Evolutionary conservation across 2,797 vertebrate species (phyloP).

Genomic region (Apogon talboti): DNA sequence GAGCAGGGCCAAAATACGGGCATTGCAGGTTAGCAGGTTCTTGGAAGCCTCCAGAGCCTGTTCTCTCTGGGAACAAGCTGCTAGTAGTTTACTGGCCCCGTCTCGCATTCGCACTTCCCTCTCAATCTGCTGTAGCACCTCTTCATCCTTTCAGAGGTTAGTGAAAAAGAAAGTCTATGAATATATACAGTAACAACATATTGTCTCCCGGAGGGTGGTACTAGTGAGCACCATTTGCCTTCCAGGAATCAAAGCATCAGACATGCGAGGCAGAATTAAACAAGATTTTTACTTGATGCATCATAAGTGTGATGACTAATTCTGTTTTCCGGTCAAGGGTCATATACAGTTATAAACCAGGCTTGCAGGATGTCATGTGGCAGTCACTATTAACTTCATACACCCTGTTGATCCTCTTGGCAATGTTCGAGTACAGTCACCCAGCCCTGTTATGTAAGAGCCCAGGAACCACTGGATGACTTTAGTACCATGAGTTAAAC

Average conservation of each 20-base stretch:
- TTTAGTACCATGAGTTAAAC: neutral
- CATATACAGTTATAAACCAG: neutral
- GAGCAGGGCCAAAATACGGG: conserved; percentile 89
- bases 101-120: conserved; percentile 91
- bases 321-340: neutral
- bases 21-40: conserved; percentile 87
- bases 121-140: conserved; percentile 88
- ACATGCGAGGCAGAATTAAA: neutral
- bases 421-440: conserved; percentile 5
- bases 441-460: conserved; percentile 17
- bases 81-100: conserved; percentile 88
- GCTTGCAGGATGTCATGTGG: neutral
- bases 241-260: neutral
- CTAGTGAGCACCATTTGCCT: neutral
- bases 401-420: neutral
- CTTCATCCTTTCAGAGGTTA: conserved; percentile 80
- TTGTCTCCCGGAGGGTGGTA: neutral
- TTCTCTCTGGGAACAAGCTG: conserved; percentile 87
- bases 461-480: neutral
- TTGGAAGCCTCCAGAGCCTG: conserved; percentile 91
- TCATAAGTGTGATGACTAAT: neutral
- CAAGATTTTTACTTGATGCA: neutral
- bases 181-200: neutral
- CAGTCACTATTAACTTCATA: neutral
- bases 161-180: neutral